Evolutionary conservation across 2,797 vertebrate genomes (phyloP).

Genomic region (Hippopotamyrus pictus): DNA sequence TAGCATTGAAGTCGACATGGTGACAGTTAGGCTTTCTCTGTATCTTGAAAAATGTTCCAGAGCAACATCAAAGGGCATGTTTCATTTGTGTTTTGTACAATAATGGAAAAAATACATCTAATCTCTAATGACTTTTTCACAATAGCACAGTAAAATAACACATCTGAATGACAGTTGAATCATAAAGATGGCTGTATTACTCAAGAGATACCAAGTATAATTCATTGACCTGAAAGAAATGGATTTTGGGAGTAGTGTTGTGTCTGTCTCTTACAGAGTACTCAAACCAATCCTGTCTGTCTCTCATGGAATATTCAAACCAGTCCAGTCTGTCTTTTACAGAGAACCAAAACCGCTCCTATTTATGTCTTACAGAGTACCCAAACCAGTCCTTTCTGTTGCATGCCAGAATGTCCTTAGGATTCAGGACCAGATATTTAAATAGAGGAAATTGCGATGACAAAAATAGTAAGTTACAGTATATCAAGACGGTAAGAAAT

Average conservation of each 20-base stretch:
- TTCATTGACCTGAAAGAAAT: background rate
- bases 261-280: background rate
- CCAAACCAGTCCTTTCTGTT: background rate
- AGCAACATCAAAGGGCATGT: background rate
- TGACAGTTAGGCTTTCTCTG: background rate
- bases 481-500: background rate
- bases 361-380: background rate
- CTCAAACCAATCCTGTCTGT: background rate
- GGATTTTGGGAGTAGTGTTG: background rate
- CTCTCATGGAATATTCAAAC: background rate
- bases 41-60: background rate
- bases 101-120: background rate
- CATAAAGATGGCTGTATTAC: background rate
- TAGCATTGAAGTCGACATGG: conserved; percentile 95
- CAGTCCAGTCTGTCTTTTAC: background rate
- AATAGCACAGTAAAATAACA: background rate
- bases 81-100: background rate
- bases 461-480: background rate
- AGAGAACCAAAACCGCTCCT: background rate
- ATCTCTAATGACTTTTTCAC: background rate
- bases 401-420: background rate
- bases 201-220: background rate
- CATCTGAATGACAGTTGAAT: background rate
- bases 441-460: background rate
- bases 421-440: background rate